These are phyloP conservation scores for Zingel zingel DNA, from an alignment of 2,113 vertebrate genomes.

Conservation along the genomic window DNA sequence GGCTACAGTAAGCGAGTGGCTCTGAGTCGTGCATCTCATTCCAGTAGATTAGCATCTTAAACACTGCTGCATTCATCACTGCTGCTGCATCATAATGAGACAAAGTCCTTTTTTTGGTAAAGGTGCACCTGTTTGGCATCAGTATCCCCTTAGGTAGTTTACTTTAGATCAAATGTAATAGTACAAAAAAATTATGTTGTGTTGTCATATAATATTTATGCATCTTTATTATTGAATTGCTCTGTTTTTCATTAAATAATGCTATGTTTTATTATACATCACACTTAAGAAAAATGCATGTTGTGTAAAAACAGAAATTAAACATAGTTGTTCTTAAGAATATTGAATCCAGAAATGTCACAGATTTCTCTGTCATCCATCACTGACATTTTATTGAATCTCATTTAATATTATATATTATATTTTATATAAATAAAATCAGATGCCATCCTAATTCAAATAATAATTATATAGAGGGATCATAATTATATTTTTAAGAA, in stretches of 20 bases:
- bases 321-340: background rate
- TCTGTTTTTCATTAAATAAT: background rate
- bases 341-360: conserved; percentile 18
- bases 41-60: conserved; percentile 77
- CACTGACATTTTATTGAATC: conserved; percentile 20
- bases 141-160: conserved; percentile 11
- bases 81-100: conserved; percentile 70
- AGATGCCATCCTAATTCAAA: background rate
- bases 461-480: background rate
- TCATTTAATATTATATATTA: background rate
- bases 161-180: conserved; percentile 21
- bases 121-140: conserved; percentile 72
- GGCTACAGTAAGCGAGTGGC: conserved; percentile 69
- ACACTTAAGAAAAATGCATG: background rate
- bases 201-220: conserved; percentile 1
- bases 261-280: background rate
- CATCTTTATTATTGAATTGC: background rate
- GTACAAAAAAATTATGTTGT: background rate
- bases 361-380: background rate
- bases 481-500: conserved; percentile 4
- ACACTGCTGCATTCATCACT: conserved; percentile 73
- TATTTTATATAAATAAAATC: conserved; percentile 5
- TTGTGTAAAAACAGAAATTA: conserved; percentile 16
- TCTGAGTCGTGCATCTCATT: conserved; percentile 71
- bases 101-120: conserved; percentile 37